These are phyloP conservation scores for Aeoliscus strigatus DNA, from an alignment of 2,797 vertebrate species.

Conservation along the genomic window DNA sequence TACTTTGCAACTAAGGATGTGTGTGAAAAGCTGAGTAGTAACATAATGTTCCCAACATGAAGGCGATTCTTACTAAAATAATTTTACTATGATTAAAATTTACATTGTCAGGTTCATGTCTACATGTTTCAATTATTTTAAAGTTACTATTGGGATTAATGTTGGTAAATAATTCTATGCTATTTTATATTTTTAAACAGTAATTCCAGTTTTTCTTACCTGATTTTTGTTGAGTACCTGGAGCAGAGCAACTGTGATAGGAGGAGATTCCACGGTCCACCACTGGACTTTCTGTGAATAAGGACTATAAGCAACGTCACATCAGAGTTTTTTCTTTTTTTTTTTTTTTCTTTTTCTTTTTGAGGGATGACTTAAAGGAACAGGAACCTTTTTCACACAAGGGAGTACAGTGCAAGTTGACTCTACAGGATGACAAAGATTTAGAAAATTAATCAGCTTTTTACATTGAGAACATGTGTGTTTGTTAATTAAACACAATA, in stretches of 20 bases:
- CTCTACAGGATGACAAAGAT: neutral
- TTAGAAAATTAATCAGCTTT: neutral
- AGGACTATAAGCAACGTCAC: constrained; percentile 61
- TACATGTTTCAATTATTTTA: neutral
- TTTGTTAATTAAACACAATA: neutral
- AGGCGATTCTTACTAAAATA: no score
- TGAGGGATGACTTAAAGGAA: constrained; percentile 65
- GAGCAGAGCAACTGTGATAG: constrained; percentile 36
- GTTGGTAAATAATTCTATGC: no score
- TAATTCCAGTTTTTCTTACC: no score
- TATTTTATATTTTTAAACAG: no score
- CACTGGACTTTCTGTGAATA: constrained; percentile 60
- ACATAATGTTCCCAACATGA: neutral
- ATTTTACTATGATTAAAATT: constrained; percentile 6
- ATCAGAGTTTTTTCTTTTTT: no score
- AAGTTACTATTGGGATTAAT: neutral
- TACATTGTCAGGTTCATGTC: constrained; percentile 11
- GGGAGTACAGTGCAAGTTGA: constrained; percentile 41
- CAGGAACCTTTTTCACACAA: constrained; percentile 48
- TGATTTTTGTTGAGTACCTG: constrained; percentile 38
- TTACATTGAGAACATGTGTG: no score
- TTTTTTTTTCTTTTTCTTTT: no score
- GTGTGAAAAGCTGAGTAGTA: neutral
- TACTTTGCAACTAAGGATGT: neutral
- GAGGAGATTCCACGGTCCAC: constrained; percentile 56